phyloP scores from a whole-genome alignment of 2,113 vertebrate species.

The Dipodomys spectabilis region DNA sequence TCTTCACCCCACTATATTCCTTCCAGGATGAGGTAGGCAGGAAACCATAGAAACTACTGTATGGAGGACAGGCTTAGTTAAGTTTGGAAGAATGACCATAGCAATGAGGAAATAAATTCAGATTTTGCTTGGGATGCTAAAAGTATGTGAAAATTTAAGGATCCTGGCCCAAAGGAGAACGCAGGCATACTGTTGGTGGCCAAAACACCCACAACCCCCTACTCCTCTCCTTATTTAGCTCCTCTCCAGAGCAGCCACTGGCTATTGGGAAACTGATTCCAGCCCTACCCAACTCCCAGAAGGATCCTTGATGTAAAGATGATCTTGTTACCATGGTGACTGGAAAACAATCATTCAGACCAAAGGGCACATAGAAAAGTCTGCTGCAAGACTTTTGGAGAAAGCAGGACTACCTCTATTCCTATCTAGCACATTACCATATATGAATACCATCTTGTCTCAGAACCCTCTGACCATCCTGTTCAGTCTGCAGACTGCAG shows the following conservation, averaged over 20 bases:
- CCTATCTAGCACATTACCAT: background rate
- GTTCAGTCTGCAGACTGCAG: too few relatives aligned
- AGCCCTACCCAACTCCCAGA: background rate
- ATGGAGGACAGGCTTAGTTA: background rate
- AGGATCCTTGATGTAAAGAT: background rate
- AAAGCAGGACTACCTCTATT: background rate
- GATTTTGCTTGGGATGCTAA: background rate
- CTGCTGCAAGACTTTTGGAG: background rate
- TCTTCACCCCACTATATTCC: background rate
- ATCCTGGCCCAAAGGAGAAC: background rate
- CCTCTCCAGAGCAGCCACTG: background rate
- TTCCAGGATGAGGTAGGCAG: background rate
- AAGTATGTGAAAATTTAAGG: background rate
- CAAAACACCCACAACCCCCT: accelerated
- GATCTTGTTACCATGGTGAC: too few relatives aligned
- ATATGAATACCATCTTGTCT: background rate
- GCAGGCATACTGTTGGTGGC: background rate
- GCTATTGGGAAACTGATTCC: background rate
- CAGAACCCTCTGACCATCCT: background rate
- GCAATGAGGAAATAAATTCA: background rate
- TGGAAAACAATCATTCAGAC: background rate
- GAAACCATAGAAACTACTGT: background rate
- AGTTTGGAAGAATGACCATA: background rate
- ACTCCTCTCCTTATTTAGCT: background rate
- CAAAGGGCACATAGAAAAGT: background rate